phyloP scores from a whole-genome alignment of 2,113 vertebrate genomes.

The Salvelinus namaycush region DNA sequence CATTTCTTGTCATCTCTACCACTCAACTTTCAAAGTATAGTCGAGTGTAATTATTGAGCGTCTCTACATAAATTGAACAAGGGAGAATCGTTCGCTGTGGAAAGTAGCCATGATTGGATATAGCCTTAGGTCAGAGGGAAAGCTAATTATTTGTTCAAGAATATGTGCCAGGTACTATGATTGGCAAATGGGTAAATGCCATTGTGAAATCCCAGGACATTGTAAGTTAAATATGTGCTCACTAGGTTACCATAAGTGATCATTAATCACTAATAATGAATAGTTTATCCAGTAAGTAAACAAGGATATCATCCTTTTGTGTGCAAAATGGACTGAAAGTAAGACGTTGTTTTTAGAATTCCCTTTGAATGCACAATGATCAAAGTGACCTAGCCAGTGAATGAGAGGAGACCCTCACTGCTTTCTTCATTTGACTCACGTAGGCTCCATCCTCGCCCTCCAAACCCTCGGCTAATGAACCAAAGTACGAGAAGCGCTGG shows the following conservation, averaged over 20 bases:
- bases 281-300: too few species aligned
- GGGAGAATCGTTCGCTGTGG: constrained; percentile 40
- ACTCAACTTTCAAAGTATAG: constrained; percentile 53
- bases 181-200: too few species aligned
- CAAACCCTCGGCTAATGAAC: constrained; percentile 85
- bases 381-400: constrained; percentile 29
- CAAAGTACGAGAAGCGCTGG: constrained; percentile 94
- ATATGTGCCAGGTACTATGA: too few species aligned
- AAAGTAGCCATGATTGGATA: constrained; percentile 43
- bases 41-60: constrained; percentile 50
- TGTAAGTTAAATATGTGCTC: too few species aligned
- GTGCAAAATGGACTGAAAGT: too few species aligned
- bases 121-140: background rate
- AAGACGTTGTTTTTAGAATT: constrained; percentile 25
- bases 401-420: constrained; percentile 47
- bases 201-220: too few species aligned
- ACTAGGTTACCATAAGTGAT: too few species aligned
- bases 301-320: too few species aligned
- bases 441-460: constrained; percentile 87
- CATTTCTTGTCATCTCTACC: constrained; percentile 60
- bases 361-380: constrained; percentile 35
- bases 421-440: constrained; percentile 68
- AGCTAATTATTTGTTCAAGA: too few species aligned
- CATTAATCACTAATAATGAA: constrained; percentile 7
- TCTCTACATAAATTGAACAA: constrained; percentile 52